These are phyloP conservation scores for Sinocyclocheilus maitianheensis DNA, from an alignment of 2,113 vertebrate species.

Conservation along the genomic window DNA sequence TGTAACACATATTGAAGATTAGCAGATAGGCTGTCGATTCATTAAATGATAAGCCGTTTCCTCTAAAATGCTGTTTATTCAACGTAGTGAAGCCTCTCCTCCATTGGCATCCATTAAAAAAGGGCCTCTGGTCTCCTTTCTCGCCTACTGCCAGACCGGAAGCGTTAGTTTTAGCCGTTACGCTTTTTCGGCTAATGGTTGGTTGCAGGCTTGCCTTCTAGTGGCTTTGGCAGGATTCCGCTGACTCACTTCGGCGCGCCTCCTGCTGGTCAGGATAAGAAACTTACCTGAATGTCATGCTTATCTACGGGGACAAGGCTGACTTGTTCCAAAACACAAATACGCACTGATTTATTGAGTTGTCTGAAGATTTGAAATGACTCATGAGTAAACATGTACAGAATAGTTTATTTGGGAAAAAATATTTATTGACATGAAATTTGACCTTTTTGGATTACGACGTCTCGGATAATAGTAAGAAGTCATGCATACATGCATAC, in stretches of 20 bases:
- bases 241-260: background rate
- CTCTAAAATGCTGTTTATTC: too few species aligned
- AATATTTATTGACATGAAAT: constrained; percentile 35
- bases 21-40: too few species aligned
- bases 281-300: background rate
- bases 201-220: too few species aligned
- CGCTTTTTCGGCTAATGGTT: too few species aligned
- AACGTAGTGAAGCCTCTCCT: too few species aligned
- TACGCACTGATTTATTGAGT: background rate
- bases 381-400: background rate
- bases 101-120: too few species aligned
- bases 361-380: background rate
- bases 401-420: background rate
- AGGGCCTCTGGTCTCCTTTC: too few species aligned
- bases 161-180: too few species aligned
- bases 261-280: constrained; percentile 18
- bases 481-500: constrained; percentile 39
- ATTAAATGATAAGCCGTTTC: too few species aligned
- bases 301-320: background rate
- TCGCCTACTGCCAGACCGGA: too few species aligned
- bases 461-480: constrained; percentile 15
- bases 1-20: too few species aligned
- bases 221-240: too few species aligned
- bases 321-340: background rate
- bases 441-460: constrained; percentile 8